phyloP scores from a whole-genome alignment of 1,140 invertebrate genomes.

The Aphidius gifuensis region DNA sequence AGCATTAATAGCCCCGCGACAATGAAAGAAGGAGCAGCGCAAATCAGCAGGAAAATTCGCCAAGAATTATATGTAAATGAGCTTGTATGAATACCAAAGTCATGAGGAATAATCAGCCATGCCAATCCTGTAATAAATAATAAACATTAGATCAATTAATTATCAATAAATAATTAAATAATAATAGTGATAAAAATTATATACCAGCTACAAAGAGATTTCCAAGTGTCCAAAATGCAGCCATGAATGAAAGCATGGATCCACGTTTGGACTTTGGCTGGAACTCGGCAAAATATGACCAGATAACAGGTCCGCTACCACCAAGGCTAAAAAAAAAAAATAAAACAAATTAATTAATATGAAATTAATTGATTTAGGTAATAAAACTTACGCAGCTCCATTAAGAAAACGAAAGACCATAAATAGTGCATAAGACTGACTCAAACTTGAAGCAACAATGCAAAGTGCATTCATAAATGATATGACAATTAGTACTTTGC shows the following conservation, averaged over 20 bases:
- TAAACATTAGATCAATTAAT: not conserved
- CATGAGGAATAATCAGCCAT: conserved; percentile 81
- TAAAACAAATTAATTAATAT: conserved; percentile 3
- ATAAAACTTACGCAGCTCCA: conserved; percentile 79
- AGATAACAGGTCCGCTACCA: conserved; percentile 91
- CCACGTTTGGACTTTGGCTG: conserved; percentile 86
- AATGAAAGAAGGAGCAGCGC: conserved; percentile 80
- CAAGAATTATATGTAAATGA: conserved; percentile 83
- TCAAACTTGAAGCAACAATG: conserved; percentile 83
- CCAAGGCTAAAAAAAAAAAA: conserved; percentile 68
- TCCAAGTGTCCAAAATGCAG: conserved; percentile 89
- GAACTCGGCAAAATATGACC: conserved; percentile 94
- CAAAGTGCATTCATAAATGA: conserved; percentile 86
- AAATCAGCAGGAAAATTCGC: conserved; percentile 85
- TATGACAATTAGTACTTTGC: conserved; percentile 81
- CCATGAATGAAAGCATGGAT: conserved; percentile 87
- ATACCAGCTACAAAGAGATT: conserved; percentile 80
- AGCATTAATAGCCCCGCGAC: conserved; percentile 78
- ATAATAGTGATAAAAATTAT: conserved; percentile 22
- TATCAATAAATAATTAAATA: not conserved
- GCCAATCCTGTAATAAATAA: conserved; percentile 63
- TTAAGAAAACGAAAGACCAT: conserved; percentile 87
- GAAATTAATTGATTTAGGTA: not conserved
- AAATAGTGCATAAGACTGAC: conserved; percentile 81
- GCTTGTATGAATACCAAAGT: conserved; percentile 64